A percentile compares a stretch with the other conserved stretches of the same genome.
Evolutionary conservation across 2,888 invertebrate genomes (phyloP).

Genomic region (Ferdinandea cuprea): DNA sequence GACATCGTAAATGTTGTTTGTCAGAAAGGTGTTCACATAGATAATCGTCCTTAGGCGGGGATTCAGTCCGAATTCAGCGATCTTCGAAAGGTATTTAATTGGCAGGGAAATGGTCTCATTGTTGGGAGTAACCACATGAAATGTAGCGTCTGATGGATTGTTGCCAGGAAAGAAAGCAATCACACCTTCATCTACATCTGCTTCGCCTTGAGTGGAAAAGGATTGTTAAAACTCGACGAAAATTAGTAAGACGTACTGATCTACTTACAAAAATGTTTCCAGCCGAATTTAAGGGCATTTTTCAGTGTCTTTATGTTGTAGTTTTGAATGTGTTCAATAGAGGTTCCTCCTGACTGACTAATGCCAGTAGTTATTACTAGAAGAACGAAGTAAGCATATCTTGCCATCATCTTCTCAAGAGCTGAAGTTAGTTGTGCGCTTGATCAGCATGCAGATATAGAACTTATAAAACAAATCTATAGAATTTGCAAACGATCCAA

Average conservation of each 20-base stretch:
- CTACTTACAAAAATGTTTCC: constrained; percentile 51
- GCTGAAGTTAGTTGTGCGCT: background rate
- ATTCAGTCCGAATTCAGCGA: constrained; percentile 79
- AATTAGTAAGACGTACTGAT: no score
- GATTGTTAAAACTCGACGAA: background rate
- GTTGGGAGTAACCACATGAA: constrained; percentile 79
- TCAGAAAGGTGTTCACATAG: constrained; percentile 79
- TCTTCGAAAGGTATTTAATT: constrained; percentile 78
- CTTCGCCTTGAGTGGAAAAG: constrained; percentile 76
- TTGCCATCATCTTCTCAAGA: background rate
- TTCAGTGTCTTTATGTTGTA: constrained; percentile 33
- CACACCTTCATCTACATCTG: constrained; percentile 80
- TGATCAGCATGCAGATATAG: background rate
- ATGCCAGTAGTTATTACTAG: background rate
- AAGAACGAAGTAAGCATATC: background rate
- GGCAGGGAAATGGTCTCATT: constrained; percentile 80
- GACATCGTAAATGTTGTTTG: constrained; percentile 78
- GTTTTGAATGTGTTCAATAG: constrained; percentile 40
- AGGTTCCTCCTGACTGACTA: constrained; percentile 47
- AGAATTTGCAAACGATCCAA: background rate
- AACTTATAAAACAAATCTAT: no score
- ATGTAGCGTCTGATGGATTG: constrained; percentile 79
- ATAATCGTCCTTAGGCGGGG: constrained; percentile 78
- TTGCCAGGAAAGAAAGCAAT: constrained; percentile 79
- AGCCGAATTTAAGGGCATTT: constrained; percentile 18